Evolutionary conservation across 37 sponge, comb jelly and placozoan genomes (phyloP), one percentile per base, ranked within the genome.

Genomic region (Halichondria panicea): DNA sequence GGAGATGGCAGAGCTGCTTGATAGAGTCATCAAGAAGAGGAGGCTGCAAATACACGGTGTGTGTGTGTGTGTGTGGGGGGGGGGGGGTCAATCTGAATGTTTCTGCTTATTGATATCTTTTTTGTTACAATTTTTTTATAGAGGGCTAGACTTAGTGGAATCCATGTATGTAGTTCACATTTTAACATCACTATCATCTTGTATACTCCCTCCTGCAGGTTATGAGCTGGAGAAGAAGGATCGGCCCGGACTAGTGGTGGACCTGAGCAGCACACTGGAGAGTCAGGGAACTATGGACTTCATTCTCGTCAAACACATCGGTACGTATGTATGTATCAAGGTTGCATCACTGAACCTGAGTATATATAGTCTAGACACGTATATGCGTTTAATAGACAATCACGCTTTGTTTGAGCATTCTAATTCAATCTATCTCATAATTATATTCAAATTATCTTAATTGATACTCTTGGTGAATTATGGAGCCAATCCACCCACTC

Each of bases 181-280:
- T n/a, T n/a, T n/a, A n/a, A n/a, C n/a, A n/a, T n/a, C n/a, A 15
- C 7, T 27, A 9, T 12, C 8, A 9, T 24, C 62, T 27, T 4
- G 32, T 35, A 64, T 36, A 4, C n/a, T n/a, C n/a, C n/a, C n/a
- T n/a, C n/a, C n/a, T 57, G 19, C 33, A 86, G 91, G 74, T 12
- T 91, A 86, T 71, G 79, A 86, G 48, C 68, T 91, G 52, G 91
- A 86, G 83, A 84, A 53, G 24, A 66, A 63, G 52, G 75, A 79
- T 30, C 50, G n/a, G 22, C 88, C 88, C 24, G 83, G 83, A 13
- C 42, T 48, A 40, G 39, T 75, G 12, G 74, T 91, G 15, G 84
- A 82, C 46, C 81, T 91, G 25, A 73, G 52, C 44, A 58, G 70
- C 33, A 78, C 80, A n/a, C 79, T 91, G 4, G 53, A 77, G 44